phyloP scores from a whole-genome alignment of 2,888 invertebrate species.

The Chrysina gloriosa region DNA sequence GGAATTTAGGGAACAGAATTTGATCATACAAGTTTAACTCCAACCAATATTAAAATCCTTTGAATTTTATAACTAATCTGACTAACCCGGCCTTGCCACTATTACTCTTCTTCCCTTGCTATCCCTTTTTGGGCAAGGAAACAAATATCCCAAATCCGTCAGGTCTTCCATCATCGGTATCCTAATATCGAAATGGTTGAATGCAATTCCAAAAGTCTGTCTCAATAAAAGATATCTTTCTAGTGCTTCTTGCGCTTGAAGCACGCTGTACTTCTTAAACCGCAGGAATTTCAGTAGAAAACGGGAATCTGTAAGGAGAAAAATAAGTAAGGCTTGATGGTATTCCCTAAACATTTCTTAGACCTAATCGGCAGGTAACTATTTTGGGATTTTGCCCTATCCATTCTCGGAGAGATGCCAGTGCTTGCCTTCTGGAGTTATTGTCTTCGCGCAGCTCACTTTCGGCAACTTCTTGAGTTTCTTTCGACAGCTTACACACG shows the following conservation, averaged over 20 bases:
- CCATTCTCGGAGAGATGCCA: slow-evolving; percentile 77
- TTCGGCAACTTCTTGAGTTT: slow-evolving; percentile 73
- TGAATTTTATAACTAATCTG: too few species aligned
- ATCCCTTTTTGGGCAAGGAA: slow-evolving; percentile 83
- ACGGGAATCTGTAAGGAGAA: slow-evolving; percentile 69
- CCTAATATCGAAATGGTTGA: slow-evolving; percentile 78
- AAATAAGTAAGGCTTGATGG: not conserved
- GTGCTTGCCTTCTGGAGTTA: slow-evolving; percentile 72
- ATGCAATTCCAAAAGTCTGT: slow-evolving; percentile 81
- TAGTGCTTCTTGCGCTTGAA: slow-evolving; percentile 81
- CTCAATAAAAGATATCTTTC: slow-evolving; percentile 82
- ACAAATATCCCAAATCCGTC: slow-evolving; percentile 79
- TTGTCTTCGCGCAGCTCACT: slow-evolving; percentile 78
- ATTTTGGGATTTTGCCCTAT: slow-evolving; percentile 78
- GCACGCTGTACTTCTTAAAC: slow-evolving; percentile 84
- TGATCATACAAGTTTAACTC: too few species aligned
- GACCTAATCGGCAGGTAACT: slow-evolving; percentile 75
- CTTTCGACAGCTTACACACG: slow-evolving; percentile 70
- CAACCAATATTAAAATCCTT: too few species aligned
- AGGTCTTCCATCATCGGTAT: slow-evolving; percentile 79
- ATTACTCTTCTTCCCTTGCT: slow-evolving; percentile 79
- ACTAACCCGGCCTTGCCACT: slow-evolving; percentile 78
- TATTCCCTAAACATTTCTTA: slow-evolving; percentile 41
- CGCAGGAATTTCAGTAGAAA: slow-evolving; percentile 82
- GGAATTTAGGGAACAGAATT: too few species aligned